Evolutionary conservation across 2,888 invertebrate genomes (phyloP).

Genomic region (Apantesis nais): DNA sequence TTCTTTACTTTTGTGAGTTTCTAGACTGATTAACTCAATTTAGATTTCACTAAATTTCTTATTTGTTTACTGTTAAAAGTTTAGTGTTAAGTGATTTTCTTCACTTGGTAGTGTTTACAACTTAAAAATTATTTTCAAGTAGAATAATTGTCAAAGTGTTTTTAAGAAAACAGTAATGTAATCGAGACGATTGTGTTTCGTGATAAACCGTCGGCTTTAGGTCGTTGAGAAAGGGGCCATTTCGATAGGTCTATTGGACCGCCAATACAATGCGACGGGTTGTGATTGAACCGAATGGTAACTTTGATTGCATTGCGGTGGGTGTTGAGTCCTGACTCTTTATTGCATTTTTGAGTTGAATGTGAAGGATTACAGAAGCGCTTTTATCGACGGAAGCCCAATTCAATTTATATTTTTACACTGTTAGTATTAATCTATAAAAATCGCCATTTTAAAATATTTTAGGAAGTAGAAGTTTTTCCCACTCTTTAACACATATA

Average conservation of each 20-base stretch:
- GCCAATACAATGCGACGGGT: conserved; percentile 30
- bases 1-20: no score
- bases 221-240: conserved; percentile 34
- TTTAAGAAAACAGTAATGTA: conserved; percentile 33
- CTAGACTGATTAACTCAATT: background rate
- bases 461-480: no score
- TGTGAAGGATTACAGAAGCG: conserved; percentile 15
- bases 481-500: no score
- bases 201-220: conserved; percentile 39
- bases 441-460: no score
- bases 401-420: background rate
- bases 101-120: background rate
- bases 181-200: conserved; percentile 35
- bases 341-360: conserved; percentile 36
- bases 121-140: background rate
- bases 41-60: background rate
- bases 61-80: no score
- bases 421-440: background rate
- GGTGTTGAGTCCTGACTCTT: conserved; percentile 34
- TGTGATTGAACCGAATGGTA: conserved; percentile 30
- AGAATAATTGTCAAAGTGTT: no score
- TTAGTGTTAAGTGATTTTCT: background rate
- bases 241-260: conserved; percentile 28
- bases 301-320: conserved; percentile 48
- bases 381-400: background rate